Evolutionary conservation across 2,113 vertebrate genomes (phyloP), one percentile per base, ranked within the genome.

Genomic region (Epinephelus cyanopodus): DNA sequence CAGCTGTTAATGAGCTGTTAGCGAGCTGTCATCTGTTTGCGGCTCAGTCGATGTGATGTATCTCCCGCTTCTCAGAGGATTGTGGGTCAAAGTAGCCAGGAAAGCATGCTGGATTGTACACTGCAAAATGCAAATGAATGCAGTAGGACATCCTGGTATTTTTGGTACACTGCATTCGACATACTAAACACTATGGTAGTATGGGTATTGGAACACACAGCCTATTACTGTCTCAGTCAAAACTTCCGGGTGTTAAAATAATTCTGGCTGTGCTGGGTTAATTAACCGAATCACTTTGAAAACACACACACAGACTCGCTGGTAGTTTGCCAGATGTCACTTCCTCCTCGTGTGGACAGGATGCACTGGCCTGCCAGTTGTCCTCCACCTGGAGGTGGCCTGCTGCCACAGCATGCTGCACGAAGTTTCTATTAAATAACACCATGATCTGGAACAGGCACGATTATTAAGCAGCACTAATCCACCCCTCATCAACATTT

Each of bases 391-490:
- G 71, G 45, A 66, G 33, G 58, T 37, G 80, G 60, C 29, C 33
- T 48, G 58, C 42, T 19, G 18, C 11, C 57, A 21, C 80, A 50
- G 52, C 17, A 15, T 29, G 33, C 61, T 17, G 45, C 68, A 50
- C 12, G 12, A 56, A 21, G 60, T 74, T 33, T 71, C 61, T 67
- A 47, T 72, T 53, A 37, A 79, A 64, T 58, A 60, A 82, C 71
- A 37, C n/a, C n/a, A 11, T 25, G 15, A 74, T 68, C 68, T 52
- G 63, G 62, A 57, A 50, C 66, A 54, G 79, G 58, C 54, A n/a
- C 6, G 23, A 14, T 67, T 71, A 82, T 78, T 61, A 79, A 52
- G 78, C 64, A 70, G 56, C 63, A 27, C 52, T 64, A 77, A 87
- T 81, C 82, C 82, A 33, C 47, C 45, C 57, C 27, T 37, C 57